A percentile compares a stretch with the other conserved stretches of the same genome.
Evolutionary conservation across 2,888 invertebrate species (phyloP).

Genomic region (Lycophotia porphyrea): DNA sequence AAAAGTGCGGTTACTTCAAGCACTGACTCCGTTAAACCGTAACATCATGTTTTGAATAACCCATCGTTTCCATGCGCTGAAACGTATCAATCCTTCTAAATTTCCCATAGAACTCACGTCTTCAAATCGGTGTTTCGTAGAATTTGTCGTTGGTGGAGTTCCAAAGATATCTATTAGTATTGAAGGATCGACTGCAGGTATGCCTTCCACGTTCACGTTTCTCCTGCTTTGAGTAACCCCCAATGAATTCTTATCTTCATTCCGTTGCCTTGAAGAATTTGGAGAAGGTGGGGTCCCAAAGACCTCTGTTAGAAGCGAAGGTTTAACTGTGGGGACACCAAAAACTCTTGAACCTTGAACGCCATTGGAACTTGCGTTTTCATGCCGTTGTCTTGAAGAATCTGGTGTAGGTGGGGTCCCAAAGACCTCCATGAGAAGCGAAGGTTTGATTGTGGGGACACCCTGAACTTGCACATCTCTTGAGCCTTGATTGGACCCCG

Average conservation of each 20-base stretch:
- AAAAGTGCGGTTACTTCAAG: not conserved
- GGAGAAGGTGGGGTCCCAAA: constrained; percentile 71
- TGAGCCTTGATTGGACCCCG: not conserved
- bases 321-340: constrained; percentile 12
- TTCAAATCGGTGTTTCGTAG: constrained; percentile 55
- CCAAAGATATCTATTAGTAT: constrained; percentile 73
- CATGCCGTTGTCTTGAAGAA: not conserved
- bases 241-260: constrained; percentile 70
- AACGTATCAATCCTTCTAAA: constrained; percentile 8
- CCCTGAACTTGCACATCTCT: not conserved
- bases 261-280: not conserved
- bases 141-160: constrained; percentile 58
- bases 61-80: constrained; percentile 18
- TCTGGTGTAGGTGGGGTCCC: constrained; percentile 66
- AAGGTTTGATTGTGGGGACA: constrained; percentile 15
- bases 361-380: not conserved
- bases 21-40: not conserved
- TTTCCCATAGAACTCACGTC: constrained; percentile 69
- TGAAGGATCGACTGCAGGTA: constrained; percentile 18
- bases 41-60: not conserved
- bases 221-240: not conserved
- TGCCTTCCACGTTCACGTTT: not conserved
- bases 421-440: constrained; percentile 70
- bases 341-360: not conserved
- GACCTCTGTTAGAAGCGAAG: constrained; percentile 62